Evolutionary conservation across 2,888 invertebrate species (phyloP), one percentile per base, ranked within the genome.

Genomic region (Iphiclides podalirius): DNA sequence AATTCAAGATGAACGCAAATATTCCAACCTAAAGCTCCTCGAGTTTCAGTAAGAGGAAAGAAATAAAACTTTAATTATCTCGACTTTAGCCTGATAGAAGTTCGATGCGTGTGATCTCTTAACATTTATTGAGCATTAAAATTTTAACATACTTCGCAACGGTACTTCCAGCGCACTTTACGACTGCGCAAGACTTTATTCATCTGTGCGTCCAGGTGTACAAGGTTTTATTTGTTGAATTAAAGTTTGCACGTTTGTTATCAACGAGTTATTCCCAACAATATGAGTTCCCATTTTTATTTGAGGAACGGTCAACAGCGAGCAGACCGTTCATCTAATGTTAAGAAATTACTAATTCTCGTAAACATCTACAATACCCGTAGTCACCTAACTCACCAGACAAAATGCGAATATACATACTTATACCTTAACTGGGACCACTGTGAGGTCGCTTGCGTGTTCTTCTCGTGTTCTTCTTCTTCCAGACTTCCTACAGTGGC

Each of bases 61-160:
- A 20, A 47, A 34, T 12, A n/a, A 8, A 2, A 31, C 1, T 11
- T 31, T 31, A 11, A 31, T 31, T 31, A 31, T n/a, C 31, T 15
- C 28, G n/a, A 41, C 26, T 36, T 17, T 42, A 20, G 12, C 16
- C 16, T 35, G 26, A 47, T 28, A 20, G 41, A 36, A 41, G 47
- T 35, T 34, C 16, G 26, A 41, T 35, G 13, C 31, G 37, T 31
- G 37, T 14, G 35, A 42, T 36, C 20, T 33, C 12, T 42, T 47
- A 35, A 47, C 23, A 17, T 17, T 48, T 48, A 48, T 42, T 47
- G 47, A 15, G 14, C 33, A 33, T 23, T 37, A 48, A 42, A 42
- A 26, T 48, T 42, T 48, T 37, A 37, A 37, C 33, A 38, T 38
- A 31, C 42, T 37, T 17, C 37, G 37, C 28, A 48, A 48, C 48